Evolutionary conservation across 2,113 vertebrate species (phyloP).

Genomic region (Cyanocitta stelleri): DNA sequence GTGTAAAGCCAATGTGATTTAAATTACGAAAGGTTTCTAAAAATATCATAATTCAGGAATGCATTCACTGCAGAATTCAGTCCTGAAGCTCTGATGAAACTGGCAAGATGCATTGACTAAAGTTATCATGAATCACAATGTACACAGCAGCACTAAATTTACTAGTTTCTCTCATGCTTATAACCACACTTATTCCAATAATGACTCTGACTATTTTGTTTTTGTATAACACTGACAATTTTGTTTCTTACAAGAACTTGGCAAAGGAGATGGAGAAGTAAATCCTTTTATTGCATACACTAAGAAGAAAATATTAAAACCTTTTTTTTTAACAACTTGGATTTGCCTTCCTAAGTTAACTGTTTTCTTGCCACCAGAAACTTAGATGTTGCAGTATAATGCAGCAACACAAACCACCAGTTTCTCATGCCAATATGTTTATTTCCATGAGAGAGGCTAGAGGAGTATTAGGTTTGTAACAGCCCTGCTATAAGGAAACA

Average conservation of each 20-base stretch:
- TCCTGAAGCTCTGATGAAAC: background rate
- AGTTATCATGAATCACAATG: background rate
- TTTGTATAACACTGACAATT: background rate
- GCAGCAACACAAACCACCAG: background rate
- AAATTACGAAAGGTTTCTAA: background rate
- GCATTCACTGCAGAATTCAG: background rate
- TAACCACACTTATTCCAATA: background rate
- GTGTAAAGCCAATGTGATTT: background rate
- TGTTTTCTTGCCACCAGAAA: background rate
- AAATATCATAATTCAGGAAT: background rate
- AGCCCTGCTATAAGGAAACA: background rate
- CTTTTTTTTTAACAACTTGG: background rate
- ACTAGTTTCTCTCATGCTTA: background rate
- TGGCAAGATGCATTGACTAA: background rate
- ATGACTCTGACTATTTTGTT: background rate
- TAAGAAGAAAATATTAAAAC: background rate
- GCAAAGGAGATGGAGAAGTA: background rate
- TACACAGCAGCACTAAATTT: background rate
- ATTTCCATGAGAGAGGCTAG: background rate
- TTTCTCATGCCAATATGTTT: background rate
- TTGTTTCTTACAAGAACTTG: background rate
- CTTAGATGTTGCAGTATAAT: background rate
- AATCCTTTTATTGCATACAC: background rate
- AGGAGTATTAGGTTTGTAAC: background rate
- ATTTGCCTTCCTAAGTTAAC: background rate